Evolutionary conservation across 2,888 invertebrate species (phyloP), one percentile per base, ranked within the genome.

Genomic region (Drosophila acutilabella): DNA sequence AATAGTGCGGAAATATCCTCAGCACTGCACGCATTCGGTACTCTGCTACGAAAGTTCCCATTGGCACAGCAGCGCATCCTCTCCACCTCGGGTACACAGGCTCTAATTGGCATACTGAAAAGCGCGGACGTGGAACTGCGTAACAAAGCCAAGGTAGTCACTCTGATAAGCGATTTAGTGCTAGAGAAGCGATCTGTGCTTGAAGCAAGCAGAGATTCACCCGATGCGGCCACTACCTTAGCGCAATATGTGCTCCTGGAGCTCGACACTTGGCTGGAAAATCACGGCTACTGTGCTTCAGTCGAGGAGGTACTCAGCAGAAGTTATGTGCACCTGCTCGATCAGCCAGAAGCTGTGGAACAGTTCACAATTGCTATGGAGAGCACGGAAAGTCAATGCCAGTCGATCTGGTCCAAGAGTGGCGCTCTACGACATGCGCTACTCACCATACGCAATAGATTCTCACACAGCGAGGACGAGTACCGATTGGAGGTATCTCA

Each of bases 41-140:
- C 95, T 62, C 89, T 96, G n/a, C 89, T 96, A 41, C 93, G 96
- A n/a, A 94, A 95, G 57, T 96, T 96, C 91, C 96, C 96, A 0
- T 91, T 93, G 40, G 96, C 96, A 0, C 96, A 96, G 88, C 93
- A 94, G 75, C 93, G 93, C 66, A 94, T 96, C 61, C 90, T 96
- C 0, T 93, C 95, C 76, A 94, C 94, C 18, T 95, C 95, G 0
- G 96, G 96, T 1, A 91, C 95, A 16, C 93, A 94, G 57, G 93
- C 94, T 4, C 92, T 96, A 30, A 84, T 91, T 2, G 92, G 93
- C 0, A 93, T 94, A 18, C 90, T 95, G 44, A 93, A 95, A 65
- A 93, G 93, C 85, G 90, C 82, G 70, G 78, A 88, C 1, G 93
- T 82, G 30, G 91, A 92, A 41, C 87, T 94, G 7, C 93, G 94